Conservation (phyloP, 92 coral and sea anemone species). For the Nematostella vectensis region DNA sequence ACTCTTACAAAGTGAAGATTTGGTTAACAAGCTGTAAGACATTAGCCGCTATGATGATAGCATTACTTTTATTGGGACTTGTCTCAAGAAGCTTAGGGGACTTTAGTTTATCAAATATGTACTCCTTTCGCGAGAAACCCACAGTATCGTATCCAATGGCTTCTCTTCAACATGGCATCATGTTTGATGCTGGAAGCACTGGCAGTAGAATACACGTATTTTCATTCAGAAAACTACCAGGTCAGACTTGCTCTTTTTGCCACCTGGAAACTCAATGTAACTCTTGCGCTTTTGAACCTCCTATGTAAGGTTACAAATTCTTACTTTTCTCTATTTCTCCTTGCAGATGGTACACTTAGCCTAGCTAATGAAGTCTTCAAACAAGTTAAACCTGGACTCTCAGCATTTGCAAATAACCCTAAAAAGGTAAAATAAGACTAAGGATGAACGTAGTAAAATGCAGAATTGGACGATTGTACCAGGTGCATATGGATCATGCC, state of each 20-base stretch:
- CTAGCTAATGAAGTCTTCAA: slow-evolving; percentile 62
- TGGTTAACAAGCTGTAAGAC: slow-evolving; percentile 12
- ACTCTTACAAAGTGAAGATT: slow-evolving; percentile 1
- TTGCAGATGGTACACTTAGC: slow-evolving; percentile 45
- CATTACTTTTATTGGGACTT: slow-evolving; percentile 7
- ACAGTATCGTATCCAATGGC: slow-evolving; percentile 4
- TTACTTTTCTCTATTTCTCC: not conserved
- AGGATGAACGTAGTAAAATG: too few species aligned
- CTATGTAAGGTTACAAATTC: too few species aligned
- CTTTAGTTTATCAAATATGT: not conserved
- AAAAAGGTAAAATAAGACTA: slow-evolving; percentile 62
- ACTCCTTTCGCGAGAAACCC: not conserved
- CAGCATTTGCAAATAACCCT: slow-evolving; percentile 70
- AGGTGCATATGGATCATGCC: too few species aligned
- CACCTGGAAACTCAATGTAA: not conserved
- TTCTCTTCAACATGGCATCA: slow-evolving; percentile 52
- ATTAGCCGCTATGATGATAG: slow-evolving; percentile 3
- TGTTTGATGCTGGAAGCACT: slow-evolving; percentile 98
- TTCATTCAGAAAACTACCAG: slow-evolving; percentile 40
- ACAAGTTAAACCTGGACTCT: slow-evolving; percentile 81
- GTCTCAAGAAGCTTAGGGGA: slow-evolving; percentile 4
- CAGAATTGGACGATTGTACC: too few species aligned
- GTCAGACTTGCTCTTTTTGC: slow-evolving; percentile 24
- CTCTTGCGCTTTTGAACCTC: not conserved
- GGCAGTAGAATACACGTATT: slow-evolving; percentile 87